phyloP scores from a whole-genome alignment of 2,888 invertebrate species.

The Netelia virgata region DNA sequence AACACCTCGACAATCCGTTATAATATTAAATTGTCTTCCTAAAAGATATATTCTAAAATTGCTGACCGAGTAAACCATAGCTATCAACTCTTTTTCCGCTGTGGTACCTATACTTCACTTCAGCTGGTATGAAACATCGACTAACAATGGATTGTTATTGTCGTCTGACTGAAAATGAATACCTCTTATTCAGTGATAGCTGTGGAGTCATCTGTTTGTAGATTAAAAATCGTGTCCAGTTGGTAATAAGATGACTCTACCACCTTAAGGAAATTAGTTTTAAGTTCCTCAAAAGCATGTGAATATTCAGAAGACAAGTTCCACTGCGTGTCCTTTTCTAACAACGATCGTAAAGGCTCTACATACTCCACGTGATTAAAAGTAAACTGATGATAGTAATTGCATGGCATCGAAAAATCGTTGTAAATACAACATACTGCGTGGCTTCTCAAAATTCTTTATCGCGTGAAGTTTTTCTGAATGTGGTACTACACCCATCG shows the following conservation, averaged over 20 bases:
- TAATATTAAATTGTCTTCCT: constrained; percentile 68
- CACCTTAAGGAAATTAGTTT: constrained; percentile 50
- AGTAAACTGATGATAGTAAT: constrained; percentile 50
- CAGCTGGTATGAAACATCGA: constrained; percentile 21
- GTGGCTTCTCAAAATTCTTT: constrained; percentile 68
- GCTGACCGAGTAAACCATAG: constrained; percentile 45
- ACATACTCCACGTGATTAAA: constrained; percentile 33
- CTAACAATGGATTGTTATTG: background rate
- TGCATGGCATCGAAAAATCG: constrained; percentile 58
- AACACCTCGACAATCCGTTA: constrained; percentile 75
- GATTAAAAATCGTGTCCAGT: constrained; percentile 23
- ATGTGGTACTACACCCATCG: constrained; percentile 40
- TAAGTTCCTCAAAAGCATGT: constrained; percentile 55
- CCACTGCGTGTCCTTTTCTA: constrained; percentile 45
- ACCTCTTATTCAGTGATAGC: constrained; percentile 63
- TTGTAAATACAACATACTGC: constrained; percentile 70
- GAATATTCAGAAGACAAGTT: constrained; percentile 46
- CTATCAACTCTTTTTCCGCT: constrained; percentile 46
- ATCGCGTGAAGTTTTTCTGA: constrained; percentile 66
- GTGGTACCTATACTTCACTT: constrained; percentile 49
- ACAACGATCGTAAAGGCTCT: constrained; percentile 28
- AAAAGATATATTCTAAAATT: constrained; percentile 69
- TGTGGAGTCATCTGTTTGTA: constrained; percentile 58
- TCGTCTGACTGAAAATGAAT: constrained; percentile 53
- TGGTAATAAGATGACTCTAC: constrained; percentile 45